Conservation (phyloP, 2,113 vertebrate species). For the Coregonus clupeaformis region DNA sequence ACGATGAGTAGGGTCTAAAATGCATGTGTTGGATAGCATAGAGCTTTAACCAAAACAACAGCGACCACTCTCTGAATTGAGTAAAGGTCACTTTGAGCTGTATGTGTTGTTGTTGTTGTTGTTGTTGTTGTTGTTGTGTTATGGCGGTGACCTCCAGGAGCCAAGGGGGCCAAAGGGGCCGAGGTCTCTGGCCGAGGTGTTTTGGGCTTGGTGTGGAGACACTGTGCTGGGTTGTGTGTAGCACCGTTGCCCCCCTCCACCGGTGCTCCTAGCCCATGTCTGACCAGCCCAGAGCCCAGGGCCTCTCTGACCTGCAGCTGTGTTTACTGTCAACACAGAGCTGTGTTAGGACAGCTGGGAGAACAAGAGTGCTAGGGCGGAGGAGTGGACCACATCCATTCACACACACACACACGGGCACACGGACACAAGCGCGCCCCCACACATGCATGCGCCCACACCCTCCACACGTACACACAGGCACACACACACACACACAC, state of each 20-base stretch:
- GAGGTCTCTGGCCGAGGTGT: neutral
- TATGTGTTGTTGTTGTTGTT: neutral
- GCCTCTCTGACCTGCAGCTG: constrained; percentile 68
- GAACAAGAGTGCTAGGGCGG: constrained; percentile 66
- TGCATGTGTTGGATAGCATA: constrained; percentile 22
- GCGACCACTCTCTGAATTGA: too few relatives aligned
- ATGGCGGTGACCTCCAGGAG: neutral
- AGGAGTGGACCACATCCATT: constrained; percentile 55
- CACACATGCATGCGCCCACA: neutral
- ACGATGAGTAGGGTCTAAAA: constrained; percentile 36
- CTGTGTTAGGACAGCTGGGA: constrained; percentile 80
- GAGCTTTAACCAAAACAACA: constrained; percentile 48
- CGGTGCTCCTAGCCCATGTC: constrained; percentile 61
- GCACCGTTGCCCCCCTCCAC: constrained; percentile 3
- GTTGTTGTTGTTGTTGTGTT: neutral
- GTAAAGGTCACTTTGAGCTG: too few relatives aligned
- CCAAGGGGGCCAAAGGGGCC: neutral
- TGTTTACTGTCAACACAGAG: constrained; percentile 80
- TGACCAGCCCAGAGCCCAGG: constrained; percentile 42
- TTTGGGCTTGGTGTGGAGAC: neutral
- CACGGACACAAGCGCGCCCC: constrained; percentile 10
- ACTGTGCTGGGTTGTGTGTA: neutral
- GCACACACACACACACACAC: neutral
- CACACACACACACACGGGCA: constrained; percentile 24
- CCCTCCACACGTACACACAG: constrained; percentile 11